Percentiles rank a stretch among this genome's conserved stretches.
These are phyloP conservation scores for Hydropotes inermis DNA, from an alignment of 2,113 vertebrate genomes.

Conservation along the genomic window DNA sequence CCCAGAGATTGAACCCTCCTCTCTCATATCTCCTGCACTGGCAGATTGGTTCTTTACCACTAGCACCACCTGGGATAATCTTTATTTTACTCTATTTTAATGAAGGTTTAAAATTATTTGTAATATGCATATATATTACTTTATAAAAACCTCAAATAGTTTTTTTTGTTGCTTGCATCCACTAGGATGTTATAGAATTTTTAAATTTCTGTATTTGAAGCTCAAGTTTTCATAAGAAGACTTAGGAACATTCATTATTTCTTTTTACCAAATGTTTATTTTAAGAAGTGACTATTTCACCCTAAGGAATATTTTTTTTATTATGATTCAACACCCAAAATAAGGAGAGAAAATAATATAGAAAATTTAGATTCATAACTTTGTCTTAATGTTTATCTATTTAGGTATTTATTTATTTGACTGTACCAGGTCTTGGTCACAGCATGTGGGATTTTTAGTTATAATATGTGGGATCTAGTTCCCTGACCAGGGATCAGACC, in stretches of 20 bases:
- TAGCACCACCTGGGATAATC: background rate
- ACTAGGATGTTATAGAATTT: background rate
- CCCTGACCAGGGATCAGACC: background rate
- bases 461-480: background rate
- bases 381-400: background rate
- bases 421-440: background rate
- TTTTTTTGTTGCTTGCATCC: background rate
- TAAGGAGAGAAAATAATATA: background rate
- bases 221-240: background rate
- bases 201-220: background rate
- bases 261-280: background rate
- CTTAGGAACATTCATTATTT: conserved; percentile 2
- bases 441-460: background rate
- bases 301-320: background rate
- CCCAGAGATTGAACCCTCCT: background rate
- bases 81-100: background rate
- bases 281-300: background rate
- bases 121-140: background rate
- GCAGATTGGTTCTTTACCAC: background rate
- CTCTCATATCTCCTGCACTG: background rate
- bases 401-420: background rate
- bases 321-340: background rate
- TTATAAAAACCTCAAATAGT: background rate
- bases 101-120: background rate
- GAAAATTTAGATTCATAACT: background rate